These are phyloP conservation scores for Isurus oxyrinchus DNA, from an alignment of 2,113 vertebrate species.

Conservation along the genomic window DNA sequence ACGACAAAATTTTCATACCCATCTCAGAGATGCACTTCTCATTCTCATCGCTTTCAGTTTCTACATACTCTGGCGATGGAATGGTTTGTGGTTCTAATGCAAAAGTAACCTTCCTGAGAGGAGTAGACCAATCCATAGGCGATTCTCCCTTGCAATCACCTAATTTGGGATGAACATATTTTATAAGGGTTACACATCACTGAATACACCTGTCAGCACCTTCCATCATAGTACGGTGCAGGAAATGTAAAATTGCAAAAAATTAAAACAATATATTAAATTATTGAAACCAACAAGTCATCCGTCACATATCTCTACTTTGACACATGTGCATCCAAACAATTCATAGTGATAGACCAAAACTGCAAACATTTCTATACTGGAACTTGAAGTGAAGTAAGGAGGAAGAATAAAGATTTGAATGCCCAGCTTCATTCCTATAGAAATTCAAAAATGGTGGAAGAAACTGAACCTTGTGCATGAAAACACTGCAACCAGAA, in stretches of 20 bases:
- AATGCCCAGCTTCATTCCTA: background rate
- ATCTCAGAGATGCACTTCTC: conserved; percentile 13
- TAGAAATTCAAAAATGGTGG: background rate
- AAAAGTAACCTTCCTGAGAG: conserved; percentile 20
- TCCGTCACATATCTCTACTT: background rate
- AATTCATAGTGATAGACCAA: background rate
- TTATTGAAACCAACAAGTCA: background rate
- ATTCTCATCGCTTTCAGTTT: conserved; percentile 24
- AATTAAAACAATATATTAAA: background rate
- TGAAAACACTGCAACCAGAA: background rate
- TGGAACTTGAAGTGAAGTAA: background rate
- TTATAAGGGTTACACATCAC: background rate
- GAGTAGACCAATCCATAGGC: conserved; percentile 22
- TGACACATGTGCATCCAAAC: background rate
- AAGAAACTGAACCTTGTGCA: background rate
- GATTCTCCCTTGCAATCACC: background rate
- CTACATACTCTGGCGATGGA: conserved; percentile 19
- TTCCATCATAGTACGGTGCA: background rate
- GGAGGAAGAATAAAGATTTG: background rate
- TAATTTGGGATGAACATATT: conserved; percentile 11
- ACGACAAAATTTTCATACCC: conserved; percentile 22
- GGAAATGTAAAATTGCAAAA: background rate
- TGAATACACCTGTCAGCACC: background rate
- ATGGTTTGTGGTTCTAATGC: conserved; percentile 21
- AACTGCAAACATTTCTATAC: background rate